Evolutionary conservation across 2,888 invertebrate species (phyloP), one percentile per base, ranked within the genome.

Genomic region (Polydrusus cervinus): DNA sequence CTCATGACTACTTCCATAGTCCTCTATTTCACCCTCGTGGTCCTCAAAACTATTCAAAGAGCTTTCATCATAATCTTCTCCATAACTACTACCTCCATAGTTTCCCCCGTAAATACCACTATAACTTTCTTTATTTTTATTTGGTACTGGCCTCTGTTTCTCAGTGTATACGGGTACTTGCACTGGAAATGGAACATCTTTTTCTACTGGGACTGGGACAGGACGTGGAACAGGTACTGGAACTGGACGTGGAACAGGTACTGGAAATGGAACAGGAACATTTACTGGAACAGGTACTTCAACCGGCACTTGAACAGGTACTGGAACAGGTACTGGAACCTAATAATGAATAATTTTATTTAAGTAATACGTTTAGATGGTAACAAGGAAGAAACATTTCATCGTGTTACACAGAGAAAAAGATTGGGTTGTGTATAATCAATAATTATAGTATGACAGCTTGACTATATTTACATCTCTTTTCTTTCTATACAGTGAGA

Each of bases 91-190:
- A 13, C 51, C 51, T 1, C 45, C 45, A 13, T 6, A 45, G n/a
- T 6, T 45, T 51, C 62, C 62, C 18, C 62, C 71, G 9, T 20
- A 18, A 34, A 14, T 75, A 72, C 78, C 75, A 64, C 75, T 67
- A 68, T 76, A 76, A 20, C 79, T 79, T 67, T 75, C 78, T 14
- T 78, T 75, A 60, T 78, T 80, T 45, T 85, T 80, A 5, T 83
- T 75, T 71, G 80, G 77, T 51, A 86, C 80, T 14, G 85, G 86
- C 5, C 89, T 88, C 60, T 89, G 89, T 79, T 90, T 88, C 75
- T 90, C 89, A 0, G 92, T 89, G 67, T 89, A 84, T n/a, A 91
- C 89, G 68, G 84, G 83, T 62, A 85, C 82, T 43, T 89, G 89
- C 8, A 90, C 89, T 0, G 85, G 85, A 65, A 80, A 79, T 34